Percentiles rank a stretch among this genome's conserved stretches.
Conservation (phyloP, 2,797 vertebrate genomes). For the Intellagama lesueurii region DNA sequence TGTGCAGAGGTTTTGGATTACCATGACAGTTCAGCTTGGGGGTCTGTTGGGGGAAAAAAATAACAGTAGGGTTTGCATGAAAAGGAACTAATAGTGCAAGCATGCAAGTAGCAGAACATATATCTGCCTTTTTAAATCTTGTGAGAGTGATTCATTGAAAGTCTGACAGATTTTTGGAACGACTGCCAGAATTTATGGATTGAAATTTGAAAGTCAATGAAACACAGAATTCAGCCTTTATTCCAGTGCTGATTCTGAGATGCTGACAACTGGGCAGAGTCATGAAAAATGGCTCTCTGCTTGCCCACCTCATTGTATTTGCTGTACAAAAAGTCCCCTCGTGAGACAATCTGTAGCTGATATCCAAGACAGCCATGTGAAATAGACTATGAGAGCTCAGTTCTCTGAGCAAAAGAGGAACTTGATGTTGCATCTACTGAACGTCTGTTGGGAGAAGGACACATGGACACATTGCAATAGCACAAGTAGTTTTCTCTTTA, state of each 20-base stretch:
- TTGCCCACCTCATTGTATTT: not conserved
- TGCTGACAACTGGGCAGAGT: not conserved
- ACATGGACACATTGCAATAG: too few species aligned
- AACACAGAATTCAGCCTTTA: not conserved
- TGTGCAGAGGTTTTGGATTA: not conserved
- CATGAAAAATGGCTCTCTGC: not conserved
- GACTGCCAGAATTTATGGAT: not conserved
- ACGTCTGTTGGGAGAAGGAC: too few species aligned
- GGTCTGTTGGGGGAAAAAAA: not conserved
- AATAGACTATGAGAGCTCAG: not conserved
- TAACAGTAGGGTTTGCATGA: not conserved
- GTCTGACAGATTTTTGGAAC: not conserved
- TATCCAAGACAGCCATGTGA: not conserved
- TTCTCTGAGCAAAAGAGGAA: not conserved
- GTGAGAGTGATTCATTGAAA: conserved; percentile 7
- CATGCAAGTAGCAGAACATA: not conserved
- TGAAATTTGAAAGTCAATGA: not conserved
- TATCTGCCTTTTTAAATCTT: not conserved
- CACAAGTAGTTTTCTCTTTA: too few species aligned
- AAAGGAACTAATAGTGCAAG: not conserved
- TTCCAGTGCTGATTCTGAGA: not conserved
- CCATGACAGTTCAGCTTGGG: not conserved
- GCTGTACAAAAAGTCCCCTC: not conserved
- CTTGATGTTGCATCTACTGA: not conserved
- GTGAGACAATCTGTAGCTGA: not conserved